Evolutionary conservation across 2,113 vertebrate genomes (phyloP).

Genomic region (Sceloporus undulatus): DNA sequence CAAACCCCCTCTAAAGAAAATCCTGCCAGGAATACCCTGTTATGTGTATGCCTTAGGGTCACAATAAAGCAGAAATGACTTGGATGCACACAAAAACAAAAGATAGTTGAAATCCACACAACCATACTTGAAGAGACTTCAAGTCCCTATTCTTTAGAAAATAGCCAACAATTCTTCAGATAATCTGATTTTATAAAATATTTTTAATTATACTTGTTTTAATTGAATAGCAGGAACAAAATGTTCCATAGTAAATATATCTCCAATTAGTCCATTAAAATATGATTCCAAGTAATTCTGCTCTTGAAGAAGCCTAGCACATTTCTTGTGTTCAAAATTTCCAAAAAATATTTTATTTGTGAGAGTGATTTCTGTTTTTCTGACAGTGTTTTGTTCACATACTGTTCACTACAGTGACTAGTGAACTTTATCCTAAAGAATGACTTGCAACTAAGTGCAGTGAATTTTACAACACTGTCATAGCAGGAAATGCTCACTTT

Average conservation of each 20-base stretch:
- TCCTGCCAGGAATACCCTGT: too few species aligned
- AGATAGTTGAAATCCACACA: not conserved
- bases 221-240: constrained; percentile 37
- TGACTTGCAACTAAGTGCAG: not conserved
- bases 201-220: constrained; percentile 13
- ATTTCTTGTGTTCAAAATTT: not conserved
- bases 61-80: too few species aligned
- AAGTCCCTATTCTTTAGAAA: constrained; percentile 18
- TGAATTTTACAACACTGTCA: not conserved
- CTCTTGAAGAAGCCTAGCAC: not conserved
- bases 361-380: not conserved
- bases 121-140: not conserved
- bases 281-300: not conserved
- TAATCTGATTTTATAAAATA: not conserved
- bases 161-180: not conserved
- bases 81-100: too few species aligned
- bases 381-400: not conserved
- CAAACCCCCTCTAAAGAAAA: too few species aligned
- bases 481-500: not conserved
- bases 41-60: too few species aligned
- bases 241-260: not conserved
- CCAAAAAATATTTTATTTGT: not conserved
- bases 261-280: constrained; percentile 12
- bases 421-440: not conserved
- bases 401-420: not conserved